Percentiles rank a stretch among this genome's conserved stretches.
phyloP scores from a whole-genome alignment of 2,888 invertebrate species.

The Falcaria lacertinaria region DNA sequence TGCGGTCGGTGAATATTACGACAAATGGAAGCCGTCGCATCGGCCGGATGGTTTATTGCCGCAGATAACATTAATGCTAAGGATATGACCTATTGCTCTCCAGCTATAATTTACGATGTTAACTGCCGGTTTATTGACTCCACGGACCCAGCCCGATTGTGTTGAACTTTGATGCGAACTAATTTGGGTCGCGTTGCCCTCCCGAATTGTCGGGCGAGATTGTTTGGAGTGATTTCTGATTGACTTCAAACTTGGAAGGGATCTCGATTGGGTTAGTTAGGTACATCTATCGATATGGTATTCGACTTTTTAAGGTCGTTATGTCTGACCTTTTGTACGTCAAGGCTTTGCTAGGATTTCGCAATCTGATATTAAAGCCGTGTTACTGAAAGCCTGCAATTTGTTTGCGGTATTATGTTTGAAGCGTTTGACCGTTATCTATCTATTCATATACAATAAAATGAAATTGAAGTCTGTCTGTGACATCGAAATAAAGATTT shows the following conservation, averaged over 20 bases:
- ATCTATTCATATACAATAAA: too few relatives aligned
- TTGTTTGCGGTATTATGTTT: too few relatives aligned
- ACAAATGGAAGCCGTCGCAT: constrained; percentile 36
- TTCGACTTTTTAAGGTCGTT: background rate
- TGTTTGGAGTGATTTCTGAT: background rate
- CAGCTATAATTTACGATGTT: constrained; percentile 43
- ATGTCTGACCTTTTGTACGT: too few relatives aligned
- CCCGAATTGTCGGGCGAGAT: background rate
- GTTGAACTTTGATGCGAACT: constrained; percentile 28
- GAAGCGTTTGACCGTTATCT: too few relatives aligned
- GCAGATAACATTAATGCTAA: constrained; percentile 51
- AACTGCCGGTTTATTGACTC: constrained; percentile 40
- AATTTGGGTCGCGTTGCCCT: constrained; percentile 11
- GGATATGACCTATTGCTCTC: constrained; percentile 44
- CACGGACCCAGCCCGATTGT: constrained; percentile 29
- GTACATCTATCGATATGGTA: background rate
- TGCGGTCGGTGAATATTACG: constrained; percentile 27
- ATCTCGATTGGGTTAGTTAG: background rate
- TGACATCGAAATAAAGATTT: too few relatives aligned
- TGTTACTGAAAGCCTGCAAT: too few relatives aligned
- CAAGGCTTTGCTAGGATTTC: too few relatives aligned
- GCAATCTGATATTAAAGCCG: too few relatives aligned
- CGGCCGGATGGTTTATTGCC: constrained; percentile 39
- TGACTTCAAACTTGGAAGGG: background rate
- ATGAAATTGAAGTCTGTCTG: too few relatives aligned